Evolutionary conservation across 2,888 invertebrate species (phyloP), one percentile per base, ranked within the genome.

Genomic region (Cerastoderma edule): DNA sequence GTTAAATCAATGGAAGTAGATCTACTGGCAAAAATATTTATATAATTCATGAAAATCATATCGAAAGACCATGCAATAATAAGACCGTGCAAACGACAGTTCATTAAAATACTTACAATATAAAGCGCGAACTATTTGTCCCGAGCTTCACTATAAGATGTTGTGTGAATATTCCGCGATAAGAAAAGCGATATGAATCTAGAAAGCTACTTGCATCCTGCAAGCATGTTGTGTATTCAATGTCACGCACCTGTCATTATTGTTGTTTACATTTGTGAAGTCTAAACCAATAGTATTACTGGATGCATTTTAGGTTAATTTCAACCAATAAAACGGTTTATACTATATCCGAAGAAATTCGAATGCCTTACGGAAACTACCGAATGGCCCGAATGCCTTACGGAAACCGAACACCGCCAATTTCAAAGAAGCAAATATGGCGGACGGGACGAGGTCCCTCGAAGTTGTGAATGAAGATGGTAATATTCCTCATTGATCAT

Each of bases 401-500:
- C 75, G 75, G 66, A 39, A 82, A 77, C 76, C 72, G 72, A 80
- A 79, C 85, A 85, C 87, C 89, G 88, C 87, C 85, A 88, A 85
- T 85, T 89, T 87, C 84, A 83, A 87, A 87, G 83, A 19, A 73
- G 46, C 67, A 72, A 83, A 84, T 63, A 86, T 86, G 88, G 86
- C 86, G 80, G 86, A 84, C 56, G 80, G 78, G 68, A 75, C 77
- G 46, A 56, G 77, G 64, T 76, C 74, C 63, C 80, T 85, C 5
- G 80, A 85, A 50, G 78, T 69, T 54, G 82, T 82, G 33, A 84
- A 83, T 35, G 84, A 87, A 81, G 80, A 85, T 70, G 83, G 83
- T 87, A 85, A 75, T 67, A 5, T 22, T 22, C 46, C 46, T n/a
- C n/a, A n/a, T n/a, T n/a, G n/a, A n/a, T n/a, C n/a, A n/a, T n/a